These are phyloP conservation scores for Umimayanthus chanpuru DNA, from an alignment of 92 coral and sea anemone genomes.

Conservation along the genomic window DNA sequence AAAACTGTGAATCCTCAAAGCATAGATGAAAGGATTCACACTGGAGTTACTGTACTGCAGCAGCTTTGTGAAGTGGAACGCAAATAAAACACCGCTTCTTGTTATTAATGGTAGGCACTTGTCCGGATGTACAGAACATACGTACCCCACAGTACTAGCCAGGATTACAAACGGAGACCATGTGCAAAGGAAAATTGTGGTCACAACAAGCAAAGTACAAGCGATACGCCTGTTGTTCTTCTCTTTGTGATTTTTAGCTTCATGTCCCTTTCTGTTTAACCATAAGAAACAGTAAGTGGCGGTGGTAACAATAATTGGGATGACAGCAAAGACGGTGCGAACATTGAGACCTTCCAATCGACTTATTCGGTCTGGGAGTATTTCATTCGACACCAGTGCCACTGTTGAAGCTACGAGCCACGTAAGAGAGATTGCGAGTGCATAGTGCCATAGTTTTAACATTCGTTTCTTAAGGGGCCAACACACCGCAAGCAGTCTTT, in stretches of 20 bases:
- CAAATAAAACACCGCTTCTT: no score
- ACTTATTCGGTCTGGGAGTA: not conserved
- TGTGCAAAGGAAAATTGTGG: not conserved
- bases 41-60: no score
- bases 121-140: no score
- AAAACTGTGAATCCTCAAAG: no score
- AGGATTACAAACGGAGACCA: not conserved
- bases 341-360: not conserved
- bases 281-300: no score
- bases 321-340: not conserved
- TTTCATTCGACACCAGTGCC: not conserved
- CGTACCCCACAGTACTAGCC: not conserved
- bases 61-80: no score
- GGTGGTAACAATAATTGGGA: no score
- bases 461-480: not conserved
- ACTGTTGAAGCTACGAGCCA: not conserved
- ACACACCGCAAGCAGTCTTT: no score
- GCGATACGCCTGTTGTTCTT: not conserved
- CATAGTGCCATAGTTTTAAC: not conserved
- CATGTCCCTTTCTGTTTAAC: not conserved
- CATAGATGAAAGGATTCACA: no score
- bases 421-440: not conserved
- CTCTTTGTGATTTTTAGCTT: not conserved
- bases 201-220: not conserved
- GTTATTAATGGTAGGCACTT: no score